Percentiles rank a stretch among this genome's conserved stretches.
Evolutionary conservation across 2,113 vertebrate species (phyloP).

Genomic region (Malaclemys terrapin): DNA sequence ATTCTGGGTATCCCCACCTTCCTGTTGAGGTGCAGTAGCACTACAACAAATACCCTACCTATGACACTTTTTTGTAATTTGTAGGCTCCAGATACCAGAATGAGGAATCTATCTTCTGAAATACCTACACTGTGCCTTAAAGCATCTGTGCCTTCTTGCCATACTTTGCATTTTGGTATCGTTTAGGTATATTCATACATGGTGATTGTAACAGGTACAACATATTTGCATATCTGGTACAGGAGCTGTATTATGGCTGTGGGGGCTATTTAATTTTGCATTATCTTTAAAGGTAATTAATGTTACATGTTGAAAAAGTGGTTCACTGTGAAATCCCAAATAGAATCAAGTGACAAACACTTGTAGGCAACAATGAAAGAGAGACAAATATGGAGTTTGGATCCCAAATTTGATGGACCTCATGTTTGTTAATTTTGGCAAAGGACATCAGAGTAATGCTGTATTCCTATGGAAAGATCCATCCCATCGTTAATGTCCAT

Average conservation of each 20-base stretch:
- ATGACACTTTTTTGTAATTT: background rate
- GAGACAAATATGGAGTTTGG: background rate
- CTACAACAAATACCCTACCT: background rate
- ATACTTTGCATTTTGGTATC: background rate
- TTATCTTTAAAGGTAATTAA: background rate
- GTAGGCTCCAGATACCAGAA: background rate
- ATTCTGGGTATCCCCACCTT: constrained; percentile 14
- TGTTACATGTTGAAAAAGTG: background rate
- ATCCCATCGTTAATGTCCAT: background rate
- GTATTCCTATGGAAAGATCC: accelerated
- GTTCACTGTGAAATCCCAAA: background rate
- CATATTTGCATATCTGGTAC: background rate
- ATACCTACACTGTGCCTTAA: background rate
- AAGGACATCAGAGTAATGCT: background rate
- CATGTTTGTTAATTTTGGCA: background rate
- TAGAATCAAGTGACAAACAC: background rate
- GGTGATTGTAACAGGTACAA: background rate
- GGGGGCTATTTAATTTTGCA: background rate
- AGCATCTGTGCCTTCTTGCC: background rate
- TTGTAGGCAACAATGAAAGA: background rate
- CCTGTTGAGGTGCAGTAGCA: background rate
- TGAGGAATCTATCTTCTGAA: background rate
- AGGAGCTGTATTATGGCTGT: background rate
- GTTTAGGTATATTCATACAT: background rate
- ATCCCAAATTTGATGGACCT: background rate